A percentile compares a stretch with the other conserved stretches of the same genome.
These are phyloP conservation scores for Bolborhynchus lineola DNA, from an alignment of 2,113 vertebrate species.

Conservation along the genomic window DNA sequence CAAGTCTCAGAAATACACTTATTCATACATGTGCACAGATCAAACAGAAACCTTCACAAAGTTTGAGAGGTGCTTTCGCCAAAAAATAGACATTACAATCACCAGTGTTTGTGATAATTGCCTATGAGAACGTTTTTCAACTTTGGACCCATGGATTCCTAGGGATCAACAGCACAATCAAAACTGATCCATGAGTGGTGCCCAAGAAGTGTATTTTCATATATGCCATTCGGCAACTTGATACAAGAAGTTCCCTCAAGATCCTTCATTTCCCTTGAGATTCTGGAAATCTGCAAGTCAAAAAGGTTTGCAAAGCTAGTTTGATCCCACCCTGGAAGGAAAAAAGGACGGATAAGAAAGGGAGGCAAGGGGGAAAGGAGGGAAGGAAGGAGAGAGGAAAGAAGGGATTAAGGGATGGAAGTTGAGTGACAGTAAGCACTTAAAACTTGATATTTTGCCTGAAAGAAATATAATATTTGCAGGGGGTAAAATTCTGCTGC, in stretches of 20 bases:
- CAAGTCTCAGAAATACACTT: background rate
- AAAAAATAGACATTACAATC: conserved; percentile 21
- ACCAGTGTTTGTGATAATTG: conserved; percentile 1
- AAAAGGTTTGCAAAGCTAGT: background rate
- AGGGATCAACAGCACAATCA: background rate
- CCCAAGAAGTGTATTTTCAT: background rate
- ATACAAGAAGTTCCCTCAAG: background rate
- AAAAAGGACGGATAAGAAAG: conserved; percentile 32
- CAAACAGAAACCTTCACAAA: background rate
- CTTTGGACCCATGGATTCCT: background rate
- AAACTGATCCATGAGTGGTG: background rate
- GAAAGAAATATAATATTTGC: background rate
- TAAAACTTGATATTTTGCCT: background rate
- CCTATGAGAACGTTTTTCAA: background rate
- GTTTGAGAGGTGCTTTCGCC: background rate
- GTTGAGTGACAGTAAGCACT: background rate
- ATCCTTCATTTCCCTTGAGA: background rate
- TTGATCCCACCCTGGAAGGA: conserved; percentile 6
- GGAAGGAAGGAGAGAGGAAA: background rate
- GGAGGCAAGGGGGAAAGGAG: background rate
- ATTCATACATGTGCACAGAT: background rate
- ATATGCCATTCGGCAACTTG: background rate
- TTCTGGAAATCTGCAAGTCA: background rate
- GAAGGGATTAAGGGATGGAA: background rate
- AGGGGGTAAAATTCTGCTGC: background rate